Conservation (phyloP, 2,888 invertebrate species). For the Pinctada fucata region DNA sequence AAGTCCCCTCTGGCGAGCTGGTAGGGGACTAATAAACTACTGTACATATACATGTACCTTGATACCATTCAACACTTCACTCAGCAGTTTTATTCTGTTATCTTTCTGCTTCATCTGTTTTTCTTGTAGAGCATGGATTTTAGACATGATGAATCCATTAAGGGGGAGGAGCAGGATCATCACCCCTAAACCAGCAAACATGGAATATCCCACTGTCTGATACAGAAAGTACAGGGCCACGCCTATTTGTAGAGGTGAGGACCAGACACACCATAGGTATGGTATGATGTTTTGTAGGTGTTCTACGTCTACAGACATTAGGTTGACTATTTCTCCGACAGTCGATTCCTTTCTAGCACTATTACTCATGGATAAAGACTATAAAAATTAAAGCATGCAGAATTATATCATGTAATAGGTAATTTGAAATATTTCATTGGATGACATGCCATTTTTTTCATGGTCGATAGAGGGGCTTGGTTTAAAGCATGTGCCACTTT, state of each 20-base stretch:
- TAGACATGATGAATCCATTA: slow-evolving; percentile 71
- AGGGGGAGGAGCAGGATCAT: slow-evolving; percentile 90
- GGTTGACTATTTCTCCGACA: slow-evolving; percentile 76
- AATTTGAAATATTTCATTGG: no score
- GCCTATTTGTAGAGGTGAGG: slow-evolving; percentile 87
- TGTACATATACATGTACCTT: slow-evolving; percentile 53
- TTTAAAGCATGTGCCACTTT: no score
- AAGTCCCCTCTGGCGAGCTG: no score
- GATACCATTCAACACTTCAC: slow-evolving; percentile 70
- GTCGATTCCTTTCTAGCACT: slow-evolving; percentile 71
- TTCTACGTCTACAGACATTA: slow-evolving; percentile 76
- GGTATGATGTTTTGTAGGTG: slow-evolving; percentile 67
- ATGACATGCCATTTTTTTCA: no score
- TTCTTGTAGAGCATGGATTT: slow-evolving; percentile 63
- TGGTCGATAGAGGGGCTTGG: no score
- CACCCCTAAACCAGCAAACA: slow-evolving; percentile 89
- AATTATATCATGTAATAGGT: neutral
- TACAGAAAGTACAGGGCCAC: slow-evolving; percentile 84
- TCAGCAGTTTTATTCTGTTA: slow-evolving; percentile 68
- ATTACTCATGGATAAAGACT: slow-evolving; percentile 68
- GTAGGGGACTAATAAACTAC: no score
- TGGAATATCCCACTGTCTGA: slow-evolving; percentile 83
- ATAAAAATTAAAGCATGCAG: neutral
- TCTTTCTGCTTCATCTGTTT: slow-evolving; percentile 69
- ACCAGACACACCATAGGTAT: slow-evolving; percentile 70